These are phyloP conservation scores for Poeciliopsis turneri DNA, from an alignment of 2,797 vertebrate genomes.

Conservation along the genomic window DNA sequence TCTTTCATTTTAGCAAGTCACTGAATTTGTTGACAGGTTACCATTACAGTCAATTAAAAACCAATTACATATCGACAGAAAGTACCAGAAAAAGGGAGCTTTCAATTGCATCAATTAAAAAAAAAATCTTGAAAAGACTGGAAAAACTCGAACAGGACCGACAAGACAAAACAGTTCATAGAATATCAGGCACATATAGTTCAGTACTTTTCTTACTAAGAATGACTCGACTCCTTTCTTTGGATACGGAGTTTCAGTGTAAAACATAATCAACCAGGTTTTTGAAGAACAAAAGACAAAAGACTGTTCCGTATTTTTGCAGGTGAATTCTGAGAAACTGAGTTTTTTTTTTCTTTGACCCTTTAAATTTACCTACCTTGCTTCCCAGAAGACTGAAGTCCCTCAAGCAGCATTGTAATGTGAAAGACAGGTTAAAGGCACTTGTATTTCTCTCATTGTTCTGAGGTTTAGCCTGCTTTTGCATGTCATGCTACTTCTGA, in stretches of 20 bases:
- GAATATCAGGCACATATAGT: neutral
- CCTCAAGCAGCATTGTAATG: slow-evolving; percentile 56
- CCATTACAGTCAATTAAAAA: neutral
- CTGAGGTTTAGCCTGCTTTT: neutral
- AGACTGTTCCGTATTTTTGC: neutral
- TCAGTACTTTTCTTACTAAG: neutral
- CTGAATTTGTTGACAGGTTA: neutral
- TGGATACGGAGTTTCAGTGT: neutral
- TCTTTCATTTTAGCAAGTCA: neutral
- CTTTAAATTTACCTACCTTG: slow-evolving; percentile 39
- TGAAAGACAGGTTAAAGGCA: slow-evolving; percentile 40
- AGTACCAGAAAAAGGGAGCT: neutral
- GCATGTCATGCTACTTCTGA: neutral
- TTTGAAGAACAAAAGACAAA: neutral
- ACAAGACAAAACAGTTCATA: neutral
- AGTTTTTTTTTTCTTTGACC: neutral
- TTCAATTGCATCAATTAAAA: neutral
- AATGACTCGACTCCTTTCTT: neutral
- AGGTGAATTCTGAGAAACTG: slow-evolving; percentile 26
- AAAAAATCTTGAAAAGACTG: neutral
- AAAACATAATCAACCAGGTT: neutral
- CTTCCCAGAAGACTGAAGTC: slow-evolving; percentile 61
- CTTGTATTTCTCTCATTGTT: neutral
- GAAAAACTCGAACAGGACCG: neutral
- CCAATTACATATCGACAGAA: neutral